These are phyloP conservation scores for Rostratula benghalensis DNA, from an alignment of 2,113 vertebrate species.

Conservation along the genomic window DNA sequence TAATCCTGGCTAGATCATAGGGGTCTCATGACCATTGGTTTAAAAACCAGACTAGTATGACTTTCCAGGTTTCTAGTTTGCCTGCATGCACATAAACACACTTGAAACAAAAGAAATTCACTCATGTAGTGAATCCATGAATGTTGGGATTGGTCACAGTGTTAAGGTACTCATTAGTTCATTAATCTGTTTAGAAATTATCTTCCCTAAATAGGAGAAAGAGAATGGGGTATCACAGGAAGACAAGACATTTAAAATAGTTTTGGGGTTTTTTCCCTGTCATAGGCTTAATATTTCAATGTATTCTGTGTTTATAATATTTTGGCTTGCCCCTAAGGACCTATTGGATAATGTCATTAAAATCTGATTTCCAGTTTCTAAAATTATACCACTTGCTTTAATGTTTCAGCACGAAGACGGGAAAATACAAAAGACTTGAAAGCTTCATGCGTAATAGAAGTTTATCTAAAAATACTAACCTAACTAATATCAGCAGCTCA, in stretches of 20 bases:
- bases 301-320: neutral
- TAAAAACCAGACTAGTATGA: neutral
- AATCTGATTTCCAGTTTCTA: neutral
- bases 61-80: neutral
- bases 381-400: neutral
- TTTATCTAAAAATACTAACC: neutral
- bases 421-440: neutral
- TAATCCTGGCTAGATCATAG: neutral
- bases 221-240: neutral
- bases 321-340: neutral
- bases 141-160: neutral
- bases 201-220: neutral
- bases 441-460: neutral
- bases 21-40: neutral
- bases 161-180: neutral
- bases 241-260: neutral
- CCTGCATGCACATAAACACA: neutral
- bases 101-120: neutral
- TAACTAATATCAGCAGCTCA: neutral
- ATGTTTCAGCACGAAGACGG: neutral
- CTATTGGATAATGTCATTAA: neutral
- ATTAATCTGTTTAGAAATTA: neutral
- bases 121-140: neutral
- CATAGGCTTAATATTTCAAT: neutral
- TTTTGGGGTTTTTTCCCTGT: neutral